Evolutionary conservation across 2,113 vertebrate species (phyloP).

Genomic region (Boleophthalmus pectinirostris): DNA sequence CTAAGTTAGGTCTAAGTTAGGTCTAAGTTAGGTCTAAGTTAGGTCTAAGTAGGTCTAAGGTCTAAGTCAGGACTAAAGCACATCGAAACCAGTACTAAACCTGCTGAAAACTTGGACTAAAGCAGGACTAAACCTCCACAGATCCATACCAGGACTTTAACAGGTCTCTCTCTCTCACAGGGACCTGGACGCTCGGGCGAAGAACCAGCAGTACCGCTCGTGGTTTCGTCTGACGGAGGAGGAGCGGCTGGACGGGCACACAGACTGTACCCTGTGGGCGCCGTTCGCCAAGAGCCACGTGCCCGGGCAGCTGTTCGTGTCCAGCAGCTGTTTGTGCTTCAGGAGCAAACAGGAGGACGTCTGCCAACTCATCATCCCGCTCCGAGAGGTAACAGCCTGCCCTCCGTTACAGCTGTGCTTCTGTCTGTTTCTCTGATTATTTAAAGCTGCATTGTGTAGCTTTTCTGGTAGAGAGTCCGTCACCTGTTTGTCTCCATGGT

Average conservation of each 20-base stretch:
- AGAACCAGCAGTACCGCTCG: conserved; percentile 91
- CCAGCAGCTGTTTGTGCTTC: conserved; percentile 97
- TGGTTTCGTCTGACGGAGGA: conserved; percentile 90
- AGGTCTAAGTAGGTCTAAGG: no score
- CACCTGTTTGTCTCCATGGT: no score
- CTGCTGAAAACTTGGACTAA: background rate
- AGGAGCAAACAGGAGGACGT: conserved; percentile 91
- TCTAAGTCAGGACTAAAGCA: no score
- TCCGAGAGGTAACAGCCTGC: conserved; percentile 84
- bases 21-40: no score
- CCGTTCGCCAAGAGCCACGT: conserved; percentile 96
- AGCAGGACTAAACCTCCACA: background rate
- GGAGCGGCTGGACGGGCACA: conserved; percentile 94
- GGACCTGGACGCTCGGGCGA: conserved; percentile 92
- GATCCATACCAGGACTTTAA: background rate
- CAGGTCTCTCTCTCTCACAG: conserved; percentile 57
- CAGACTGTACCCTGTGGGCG: conserved; percentile 94
- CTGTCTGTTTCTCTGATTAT: no score
- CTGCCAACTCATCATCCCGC: conserved; percentile 94
- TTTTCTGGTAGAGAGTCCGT: no score
- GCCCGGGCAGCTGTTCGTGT: conserved; percentile 95
- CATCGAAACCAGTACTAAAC: no score
- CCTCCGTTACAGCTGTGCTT: no score
- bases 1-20: no score
- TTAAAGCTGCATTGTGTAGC: no score